These are phyloP conservation scores for Periphyllus acericola DNA, from an alignment of 2,888 invertebrate species.

Conservation along the genomic window DNA sequence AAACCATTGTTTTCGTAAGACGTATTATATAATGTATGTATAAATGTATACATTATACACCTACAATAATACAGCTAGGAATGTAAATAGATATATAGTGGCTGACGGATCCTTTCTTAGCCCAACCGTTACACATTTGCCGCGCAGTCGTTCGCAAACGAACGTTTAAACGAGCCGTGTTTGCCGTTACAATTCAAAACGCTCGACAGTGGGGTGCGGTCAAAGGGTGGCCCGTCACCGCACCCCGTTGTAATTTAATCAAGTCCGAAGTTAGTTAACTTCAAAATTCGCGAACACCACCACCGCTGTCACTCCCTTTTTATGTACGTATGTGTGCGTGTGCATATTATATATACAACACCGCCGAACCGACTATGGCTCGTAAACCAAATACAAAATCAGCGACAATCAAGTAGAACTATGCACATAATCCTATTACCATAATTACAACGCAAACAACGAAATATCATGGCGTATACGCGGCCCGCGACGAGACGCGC, in stretches of 20 bases:
- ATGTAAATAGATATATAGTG: background rate
- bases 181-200: conserved; percentile 57
- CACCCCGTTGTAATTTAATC: conserved; percentile 49
- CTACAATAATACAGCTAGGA: too few relatives aligned
- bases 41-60: too few relatives aligned
- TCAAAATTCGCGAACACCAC: conserved; percentile 33
- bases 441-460: conserved; percentile 57
- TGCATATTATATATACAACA: conserved; percentile 12
- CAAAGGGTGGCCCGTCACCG: conserved; percentile 45
- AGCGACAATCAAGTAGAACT: conserved; percentile 53
- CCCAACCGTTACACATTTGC: background rate
- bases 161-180: conserved; percentile 51
- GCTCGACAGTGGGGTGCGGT: conserved; percentile 44
- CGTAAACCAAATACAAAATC: conserved; percentile 59
- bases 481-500: background rate
- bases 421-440: conserved; percentile 55
- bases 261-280: conserved; percentile 60
- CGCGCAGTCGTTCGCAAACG: conserved; percentile 22
- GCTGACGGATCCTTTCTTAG: background rate
- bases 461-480: conserved; percentile 42
- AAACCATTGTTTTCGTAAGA: too few relatives aligned
- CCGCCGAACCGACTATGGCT: background rate
- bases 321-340: background rate
- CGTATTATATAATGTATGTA: too few relatives aligned
- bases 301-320: background rate